phyloP scores from a whole-genome alignment of 2,888 invertebrate species.

The Pachymerium ferrugineum region DNA sequence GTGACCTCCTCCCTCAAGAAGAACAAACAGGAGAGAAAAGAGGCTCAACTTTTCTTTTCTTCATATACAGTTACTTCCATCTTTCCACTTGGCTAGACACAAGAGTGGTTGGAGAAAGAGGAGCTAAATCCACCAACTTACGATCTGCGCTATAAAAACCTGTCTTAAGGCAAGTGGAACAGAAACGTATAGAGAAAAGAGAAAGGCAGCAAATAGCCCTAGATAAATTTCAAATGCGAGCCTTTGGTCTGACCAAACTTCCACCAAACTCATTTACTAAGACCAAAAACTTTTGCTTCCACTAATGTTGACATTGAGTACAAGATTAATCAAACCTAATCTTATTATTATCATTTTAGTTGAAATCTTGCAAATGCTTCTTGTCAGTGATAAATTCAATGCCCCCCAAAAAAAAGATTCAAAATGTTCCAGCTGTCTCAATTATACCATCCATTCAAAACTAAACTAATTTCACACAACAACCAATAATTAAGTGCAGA shows the following conservation, averaged over 20 bases:
- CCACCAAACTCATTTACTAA: not conserved
- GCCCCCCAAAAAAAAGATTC: not conserved
- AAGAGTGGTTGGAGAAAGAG: conserved; percentile 25
- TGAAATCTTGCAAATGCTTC: not conserved
- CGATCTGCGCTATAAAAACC: conserved; percentile 23
- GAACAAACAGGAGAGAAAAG: not conserved
- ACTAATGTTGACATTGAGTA: not conserved
- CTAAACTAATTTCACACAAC: no score
- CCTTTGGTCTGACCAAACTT: not conserved
- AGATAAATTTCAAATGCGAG: conserved; percentile 19
- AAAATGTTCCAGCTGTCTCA: no score
- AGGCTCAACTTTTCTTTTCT: conserved; percentile 16
- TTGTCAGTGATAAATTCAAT: not conserved
- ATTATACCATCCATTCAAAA: no score
- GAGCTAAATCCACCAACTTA: conserved; percentile 22
- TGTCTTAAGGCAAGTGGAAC: conserved; percentile 27
- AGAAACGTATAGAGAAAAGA: not conserved
- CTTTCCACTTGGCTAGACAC: conserved; percentile 13
- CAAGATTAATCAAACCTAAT: not conserved
- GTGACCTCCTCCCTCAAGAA: no score
- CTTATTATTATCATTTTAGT: not conserved
- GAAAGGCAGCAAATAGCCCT: not conserved
- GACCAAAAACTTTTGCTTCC: not conserved
- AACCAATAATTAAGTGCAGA: no score
- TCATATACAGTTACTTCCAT: conserved; percentile 21